A percentile compares a stretch with the other conserved stretches of the same genome.
These are phyloP conservation scores for Nanorana parkeri DNA, from an alignment of 2,113 vertebrate species.

Conservation along the genomic window DNA sequence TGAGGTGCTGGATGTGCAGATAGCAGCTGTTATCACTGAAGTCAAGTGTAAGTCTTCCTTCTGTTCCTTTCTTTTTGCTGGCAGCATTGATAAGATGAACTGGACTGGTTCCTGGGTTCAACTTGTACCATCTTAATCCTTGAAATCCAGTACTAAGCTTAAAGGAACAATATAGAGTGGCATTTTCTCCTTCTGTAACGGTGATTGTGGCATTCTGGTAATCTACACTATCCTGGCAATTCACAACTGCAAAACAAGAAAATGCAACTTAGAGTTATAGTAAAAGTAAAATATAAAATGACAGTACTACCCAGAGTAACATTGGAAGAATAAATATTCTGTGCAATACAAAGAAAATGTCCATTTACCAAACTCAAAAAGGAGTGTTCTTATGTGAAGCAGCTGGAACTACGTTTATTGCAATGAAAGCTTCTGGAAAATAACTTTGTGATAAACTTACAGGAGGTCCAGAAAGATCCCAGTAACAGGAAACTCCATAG, in stretches of 20 bases:
- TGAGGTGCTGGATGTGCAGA: not conserved
- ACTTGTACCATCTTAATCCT: conserved; percentile 13
- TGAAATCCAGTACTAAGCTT: not conserved
- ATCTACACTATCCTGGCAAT: conserved; percentile 1
- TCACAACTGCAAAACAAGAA: not conserved
- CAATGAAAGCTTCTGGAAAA: not conserved
- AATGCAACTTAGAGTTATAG: too few relatives aligned
- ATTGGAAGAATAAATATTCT: too few relatives aligned
- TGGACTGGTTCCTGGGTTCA: not conserved
- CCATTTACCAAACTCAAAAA: too few relatives aligned
- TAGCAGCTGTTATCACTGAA: not conserved
- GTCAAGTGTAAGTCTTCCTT: not conserved
- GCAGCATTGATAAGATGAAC: not conserved
- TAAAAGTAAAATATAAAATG: too few relatives aligned
- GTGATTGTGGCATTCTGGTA: not conserved
- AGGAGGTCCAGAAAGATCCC: not conserved
- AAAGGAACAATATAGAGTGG: not conserved
- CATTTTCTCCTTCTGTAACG: conserved; percentile 7
- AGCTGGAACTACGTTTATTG: too few relatives aligned
- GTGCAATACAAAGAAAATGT: too few relatives aligned
- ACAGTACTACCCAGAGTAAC: too few relatives aligned
- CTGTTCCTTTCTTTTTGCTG: not conserved
- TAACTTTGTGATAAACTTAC: not conserved
- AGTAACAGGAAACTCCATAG: not conserved
- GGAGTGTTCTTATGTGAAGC: too few relatives aligned